Conservation (phyloP, 2,113 vertebrate species). For the Arvicanthis niloticus region DNA sequence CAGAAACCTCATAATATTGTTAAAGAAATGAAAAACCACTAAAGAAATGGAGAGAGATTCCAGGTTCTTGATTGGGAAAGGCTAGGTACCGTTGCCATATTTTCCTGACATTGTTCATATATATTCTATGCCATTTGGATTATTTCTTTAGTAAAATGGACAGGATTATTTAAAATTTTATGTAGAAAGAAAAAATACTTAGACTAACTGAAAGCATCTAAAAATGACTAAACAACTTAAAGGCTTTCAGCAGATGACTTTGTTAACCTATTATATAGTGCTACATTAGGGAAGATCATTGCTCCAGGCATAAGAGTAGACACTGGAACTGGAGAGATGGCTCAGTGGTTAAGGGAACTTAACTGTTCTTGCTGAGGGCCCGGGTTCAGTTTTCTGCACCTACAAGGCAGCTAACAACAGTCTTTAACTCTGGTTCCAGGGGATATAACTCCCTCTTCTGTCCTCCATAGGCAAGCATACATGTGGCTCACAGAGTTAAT, state of each 20-base stretch:
- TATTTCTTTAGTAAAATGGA: not conserved
- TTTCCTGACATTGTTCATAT: conserved; percentile 1
- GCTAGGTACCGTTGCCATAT: no score
- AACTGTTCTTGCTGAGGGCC: not conserved
- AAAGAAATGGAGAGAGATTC: not conserved
- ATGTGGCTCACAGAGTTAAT: not conserved
- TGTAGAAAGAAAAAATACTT: conserved; percentile 9
- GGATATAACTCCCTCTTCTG: not conserved
- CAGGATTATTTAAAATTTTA: not conserved
- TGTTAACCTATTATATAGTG: not conserved
- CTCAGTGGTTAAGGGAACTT: not conserved
- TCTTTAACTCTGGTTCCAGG: not conserved
- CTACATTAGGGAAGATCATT: not conserved
- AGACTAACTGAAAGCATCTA: not conserved
- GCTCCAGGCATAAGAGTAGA: not conserved
- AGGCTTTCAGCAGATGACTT: not conserved
- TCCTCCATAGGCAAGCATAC: not conserved
- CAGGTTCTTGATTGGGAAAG: no score
- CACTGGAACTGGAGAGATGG: not conserved
- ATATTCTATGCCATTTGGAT: not conserved
- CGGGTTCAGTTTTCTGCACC: not conserved
- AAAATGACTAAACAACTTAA: not conserved
- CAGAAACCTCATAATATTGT: not conserved
- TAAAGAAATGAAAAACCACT: conserved; percentile 31
- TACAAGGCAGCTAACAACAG: not conserved